A percentile compares a stretch with the other conserved stretches of the same genome.
Conservation (phyloP, 2,113 vertebrate genomes). For the Dendropsophus ebraccatus region DNA sequence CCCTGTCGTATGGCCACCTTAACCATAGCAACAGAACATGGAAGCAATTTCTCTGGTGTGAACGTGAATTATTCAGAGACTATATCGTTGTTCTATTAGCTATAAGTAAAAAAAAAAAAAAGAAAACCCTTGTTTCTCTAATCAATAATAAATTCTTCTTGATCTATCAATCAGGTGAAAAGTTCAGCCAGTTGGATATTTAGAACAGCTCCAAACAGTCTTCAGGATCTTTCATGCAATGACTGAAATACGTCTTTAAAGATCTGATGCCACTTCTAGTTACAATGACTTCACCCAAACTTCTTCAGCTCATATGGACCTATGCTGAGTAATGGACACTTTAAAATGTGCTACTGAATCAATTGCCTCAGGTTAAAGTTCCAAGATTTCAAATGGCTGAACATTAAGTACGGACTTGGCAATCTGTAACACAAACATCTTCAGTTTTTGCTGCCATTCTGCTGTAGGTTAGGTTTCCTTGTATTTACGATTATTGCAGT, state of each 20-base stretch:
- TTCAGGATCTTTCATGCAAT: background rate
- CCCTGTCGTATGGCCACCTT: too few relatives aligned
- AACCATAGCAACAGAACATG: too few relatives aligned
- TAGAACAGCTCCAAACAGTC: too few relatives aligned
- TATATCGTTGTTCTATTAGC: background rate
- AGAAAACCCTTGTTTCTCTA: background rate
- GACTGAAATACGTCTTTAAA: background rate
- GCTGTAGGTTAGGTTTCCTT: background rate
- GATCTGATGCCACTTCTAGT: background rate
- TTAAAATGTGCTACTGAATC: background rate
- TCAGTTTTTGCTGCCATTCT: background rate
- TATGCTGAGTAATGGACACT: background rate
- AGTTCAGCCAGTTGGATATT: too few relatives aligned
- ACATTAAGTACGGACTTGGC: background rate
- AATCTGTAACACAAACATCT: background rate
- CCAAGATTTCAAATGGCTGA: background rate
- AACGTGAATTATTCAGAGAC: background rate
- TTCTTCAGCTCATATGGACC: background rate
- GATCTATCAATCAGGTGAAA: background rate
- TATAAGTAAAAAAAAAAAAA: too few relatives aligned
- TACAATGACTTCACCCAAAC: background rate
- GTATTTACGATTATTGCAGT: background rate
- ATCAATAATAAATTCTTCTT: background rate
- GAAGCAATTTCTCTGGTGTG: too few relatives aligned
- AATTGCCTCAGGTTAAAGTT: background rate